A percentile compares a stretch with the other conserved stretches of the same genome.
These are phyloP conservation scores for Patella pellucida DNA, from an alignment of 2,888 invertebrate genomes.

Conservation along the genomic window DNA sequence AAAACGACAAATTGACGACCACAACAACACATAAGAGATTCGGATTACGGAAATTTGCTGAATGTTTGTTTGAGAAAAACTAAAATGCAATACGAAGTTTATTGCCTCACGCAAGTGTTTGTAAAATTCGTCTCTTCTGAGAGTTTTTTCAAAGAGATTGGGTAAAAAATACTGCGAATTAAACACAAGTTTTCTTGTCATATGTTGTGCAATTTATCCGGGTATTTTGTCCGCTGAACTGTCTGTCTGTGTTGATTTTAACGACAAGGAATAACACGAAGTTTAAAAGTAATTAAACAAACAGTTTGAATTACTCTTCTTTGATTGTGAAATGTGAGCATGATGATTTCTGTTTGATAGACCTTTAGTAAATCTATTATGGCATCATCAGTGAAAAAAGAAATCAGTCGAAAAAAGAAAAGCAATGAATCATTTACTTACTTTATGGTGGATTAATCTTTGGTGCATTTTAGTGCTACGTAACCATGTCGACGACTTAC, in stretches of 20 bases:
- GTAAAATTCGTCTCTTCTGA: slow-evolving; percentile 5
- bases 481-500: no score
- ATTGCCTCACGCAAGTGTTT: slow-evolving; percentile 11
- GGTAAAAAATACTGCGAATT: background rate
- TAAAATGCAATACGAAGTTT: background rate
- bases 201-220: background rate
- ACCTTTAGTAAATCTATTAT: background rate
- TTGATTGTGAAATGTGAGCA: background rate
- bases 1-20: no score
- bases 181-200: background rate
- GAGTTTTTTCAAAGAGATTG: background rate
- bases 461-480: no score
- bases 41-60: background rate
- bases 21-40: no score
- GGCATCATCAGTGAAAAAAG: no score
- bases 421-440: no score
- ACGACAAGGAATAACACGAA: background rate
- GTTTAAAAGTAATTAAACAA: background rate
- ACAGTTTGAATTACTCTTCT: background rate
- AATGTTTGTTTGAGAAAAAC: slow-evolving; percentile 2
- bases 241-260: background rate
- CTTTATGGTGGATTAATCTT: no score
- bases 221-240: background rate
- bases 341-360: background rate
- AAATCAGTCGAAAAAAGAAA: no score